A percentile compares a stretch with the other conserved stretches of the same genome.
Evolutionary conservation across 2,113 vertebrate species (phyloP).

Genomic region (Bubo scandiacus): DNA sequence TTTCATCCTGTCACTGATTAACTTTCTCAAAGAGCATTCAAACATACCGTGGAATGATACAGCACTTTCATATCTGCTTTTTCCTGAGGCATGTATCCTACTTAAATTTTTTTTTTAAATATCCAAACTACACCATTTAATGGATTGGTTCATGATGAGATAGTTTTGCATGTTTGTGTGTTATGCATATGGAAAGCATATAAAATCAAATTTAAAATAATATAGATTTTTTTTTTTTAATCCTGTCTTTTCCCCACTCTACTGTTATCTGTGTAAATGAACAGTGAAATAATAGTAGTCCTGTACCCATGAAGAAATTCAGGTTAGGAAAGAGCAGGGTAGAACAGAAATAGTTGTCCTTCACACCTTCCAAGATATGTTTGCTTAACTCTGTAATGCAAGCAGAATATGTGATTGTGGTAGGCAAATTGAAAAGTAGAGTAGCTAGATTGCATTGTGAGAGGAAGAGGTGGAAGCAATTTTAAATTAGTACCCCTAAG

Average conservation of each 20-base stretch:
- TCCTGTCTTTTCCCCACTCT: neutral
- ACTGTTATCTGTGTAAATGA: neutral
- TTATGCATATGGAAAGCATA: neutral
- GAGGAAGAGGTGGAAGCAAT: neutral
- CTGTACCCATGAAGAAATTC: neutral
- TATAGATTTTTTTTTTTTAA: neutral
- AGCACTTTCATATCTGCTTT: neutral
- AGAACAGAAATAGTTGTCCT: neutral
- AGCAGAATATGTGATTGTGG: accelerated
- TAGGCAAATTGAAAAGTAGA: neutral
- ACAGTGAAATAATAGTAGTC: neutral
- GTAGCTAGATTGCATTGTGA: neutral
- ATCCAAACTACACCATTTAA: neutral
- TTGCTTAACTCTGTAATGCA: neutral
- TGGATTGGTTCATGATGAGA: neutral
- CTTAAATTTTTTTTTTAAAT: neutral
- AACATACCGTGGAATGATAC: neutral
- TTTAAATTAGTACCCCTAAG: neutral
- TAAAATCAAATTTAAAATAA: neutral
- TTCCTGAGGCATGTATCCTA: neutral
- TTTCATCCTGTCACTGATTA: neutral
- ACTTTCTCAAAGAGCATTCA: neutral
- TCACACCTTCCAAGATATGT: neutral
- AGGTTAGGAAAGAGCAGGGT: neutral
- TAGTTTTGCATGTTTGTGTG: neutral